Evolutionary conservation across 2,797 vertebrate species (phyloP), one percentile per base, ranked within the genome.

Genomic region (Xiphorhynchus erythropygius): DNA sequence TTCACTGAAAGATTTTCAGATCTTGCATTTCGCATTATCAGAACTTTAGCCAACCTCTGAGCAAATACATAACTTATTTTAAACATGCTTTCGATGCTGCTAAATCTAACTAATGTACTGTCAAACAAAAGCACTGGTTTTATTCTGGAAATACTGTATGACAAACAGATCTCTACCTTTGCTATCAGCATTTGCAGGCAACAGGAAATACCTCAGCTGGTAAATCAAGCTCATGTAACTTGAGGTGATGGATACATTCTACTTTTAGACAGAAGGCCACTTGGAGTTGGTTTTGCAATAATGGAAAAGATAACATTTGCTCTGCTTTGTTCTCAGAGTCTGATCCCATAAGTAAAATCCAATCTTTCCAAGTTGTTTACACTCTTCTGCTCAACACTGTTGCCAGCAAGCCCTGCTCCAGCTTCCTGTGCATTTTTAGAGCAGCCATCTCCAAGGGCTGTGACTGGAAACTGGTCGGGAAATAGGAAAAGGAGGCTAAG

Each of bases 391-490:
- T 96, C 33, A 30, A 70, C 59, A 42, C 69, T 94, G 86, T 77
- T 13, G 30, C 94, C 97, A 96, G 87, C 78, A 91, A 95, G 89
- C 85, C 90, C 95, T 95, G 95, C 93, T 93, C 77, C 76, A 93
- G 95, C 89, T 98, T 98, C 97, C 98, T 97, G 97, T 83, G 94
- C 84, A 16, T 87, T 97, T 94, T 95, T 41, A 95, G 87, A 94
- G 75, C 82, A 94, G 87, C 56, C 93, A 97, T 95, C 96, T 96
- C 92, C 68, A 87, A 94, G 90, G 90, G 85, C 89, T 56, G 42
- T 59, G 90, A 94, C 94, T 89, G 77, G 49, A 90, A 93, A 63
- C 56, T 11, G 24, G 11, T 22, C 47, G 33, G 80, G 74, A 94
- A 74, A 67, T 41, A 41, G 59, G 55, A 95, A 69, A 30, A 95